Base-by-base conservation (phyloP, 2,113 vertebrate genomes). In the Cololabis saira region DNA sequence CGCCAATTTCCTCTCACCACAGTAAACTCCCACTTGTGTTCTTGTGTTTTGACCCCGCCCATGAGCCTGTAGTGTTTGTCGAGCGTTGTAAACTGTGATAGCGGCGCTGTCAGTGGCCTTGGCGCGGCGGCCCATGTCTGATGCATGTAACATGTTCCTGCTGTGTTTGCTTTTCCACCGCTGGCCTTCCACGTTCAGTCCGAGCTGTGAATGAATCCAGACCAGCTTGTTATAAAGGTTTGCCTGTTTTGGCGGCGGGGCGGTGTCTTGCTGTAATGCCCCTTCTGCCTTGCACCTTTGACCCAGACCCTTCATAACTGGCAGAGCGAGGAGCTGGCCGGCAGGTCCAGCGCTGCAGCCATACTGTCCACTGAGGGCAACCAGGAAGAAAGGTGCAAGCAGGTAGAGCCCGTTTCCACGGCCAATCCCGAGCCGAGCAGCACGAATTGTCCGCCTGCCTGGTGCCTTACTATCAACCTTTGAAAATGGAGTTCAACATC, bases 371-470 rank as follows among this genome's bases (percentile, higher is more conserved):
- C 93, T 90, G 96, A 96, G 93, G 91, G 93, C 92, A 94, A 94
- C 93, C 93, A 95, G 93, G 96, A 97, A 90, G 95, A 98, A 71
- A 95, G 94, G 84, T 96, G 97, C 92, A 97, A 98, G 95, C 96
- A 98, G 96, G 96, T 98, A 97, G 96, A 93, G 80, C 83, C 90
- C 89, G 41, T 73, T 54, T 65, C 53, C 37, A 48, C 55, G 57
- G 55, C 75, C 76, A 52, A 62, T 75, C 64, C 47, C 74, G 76
- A 64, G 60, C 56, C 67, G 19, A 69, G 80, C 55, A 88, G 86
- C 91, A 88, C 87, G 82, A 68, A 41, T 49, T 30, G 61, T 76
- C 78, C 40, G 80, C 72, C 81, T 82, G 67, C 80, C 88, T 76
- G 67, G 87, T 85, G 91, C 91, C 94, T 94, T 93, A 92, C 90